A percentile compares a stretch with the other conserved stretches of the same genome.
Conservation (phyloP, 2,888 invertebrate genomes). For the Camptogramma bilineatum region DNA sequence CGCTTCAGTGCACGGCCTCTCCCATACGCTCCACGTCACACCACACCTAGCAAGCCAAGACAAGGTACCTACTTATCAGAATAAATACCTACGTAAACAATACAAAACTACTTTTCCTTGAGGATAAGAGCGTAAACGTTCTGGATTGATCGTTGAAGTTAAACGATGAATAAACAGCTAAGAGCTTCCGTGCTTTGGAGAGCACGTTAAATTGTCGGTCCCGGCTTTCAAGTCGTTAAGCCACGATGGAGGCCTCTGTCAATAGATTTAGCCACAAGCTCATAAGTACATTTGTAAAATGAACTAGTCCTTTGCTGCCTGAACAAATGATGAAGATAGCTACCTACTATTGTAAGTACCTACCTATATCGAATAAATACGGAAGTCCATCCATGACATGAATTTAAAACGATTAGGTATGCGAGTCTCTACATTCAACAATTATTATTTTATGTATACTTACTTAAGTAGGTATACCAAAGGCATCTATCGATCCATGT, state of each 20-base stretch:
- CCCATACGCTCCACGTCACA: slow-evolving; percentile 33
- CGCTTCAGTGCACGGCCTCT: slow-evolving; percentile 27
- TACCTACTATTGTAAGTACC: background rate
- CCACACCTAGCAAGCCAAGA: slow-evolving; percentile 38
- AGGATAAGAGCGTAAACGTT: background rate
- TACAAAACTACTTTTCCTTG: background rate
- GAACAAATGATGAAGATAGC: background rate
- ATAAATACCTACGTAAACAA: background rate
- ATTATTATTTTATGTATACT: background rate
- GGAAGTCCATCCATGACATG: background rate
- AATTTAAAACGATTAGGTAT: background rate
- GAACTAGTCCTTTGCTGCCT: background rate
- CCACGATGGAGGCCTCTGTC: background rate
- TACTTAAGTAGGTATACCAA: background rate
- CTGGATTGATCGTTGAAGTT: too few species aligned
- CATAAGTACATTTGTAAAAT: too few species aligned
- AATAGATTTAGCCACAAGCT: too few species aligned
- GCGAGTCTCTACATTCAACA: background rate
- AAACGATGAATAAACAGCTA: too few species aligned
- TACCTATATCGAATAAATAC: background rate
- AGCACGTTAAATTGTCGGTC: too few species aligned
- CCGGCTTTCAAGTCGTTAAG: background rate
- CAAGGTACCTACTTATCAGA: slow-evolving; percentile 31
- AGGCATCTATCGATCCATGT: slow-evolving; percentile 10
- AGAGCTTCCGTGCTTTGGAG: too few species aligned